These are phyloP conservation scores for Drosophila cognata DNA, from an alignment of 2,888 invertebrate genomes.

Conservation along the genomic window DNA sequence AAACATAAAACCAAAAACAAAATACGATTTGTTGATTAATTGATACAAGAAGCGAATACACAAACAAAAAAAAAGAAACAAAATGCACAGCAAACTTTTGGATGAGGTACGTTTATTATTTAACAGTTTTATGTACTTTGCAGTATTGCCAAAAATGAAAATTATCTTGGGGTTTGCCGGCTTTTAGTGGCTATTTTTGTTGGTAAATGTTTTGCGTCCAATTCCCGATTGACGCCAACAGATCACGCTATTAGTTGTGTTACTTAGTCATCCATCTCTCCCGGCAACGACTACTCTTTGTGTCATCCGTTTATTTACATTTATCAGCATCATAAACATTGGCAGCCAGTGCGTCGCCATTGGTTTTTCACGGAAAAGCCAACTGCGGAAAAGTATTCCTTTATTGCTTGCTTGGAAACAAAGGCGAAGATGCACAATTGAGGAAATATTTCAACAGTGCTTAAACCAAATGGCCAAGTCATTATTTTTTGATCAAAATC, in stretches of 20 bases:
- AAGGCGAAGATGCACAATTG: constrained; percentile 35
- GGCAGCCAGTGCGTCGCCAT: constrained; percentile 51
- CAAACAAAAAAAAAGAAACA: constrained; percentile 25
- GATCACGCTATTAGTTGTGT: constrained; percentile 21
- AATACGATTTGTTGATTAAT: constrained; percentile 45
- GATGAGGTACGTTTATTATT: constrained; percentile 76
- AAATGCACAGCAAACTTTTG: constrained; percentile 82
- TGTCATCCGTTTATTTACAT: constrained; percentile 71
- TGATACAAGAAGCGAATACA: constrained; percentile 19
- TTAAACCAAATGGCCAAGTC: constrained; percentile 8
- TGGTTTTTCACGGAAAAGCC: constrained; percentile 35
- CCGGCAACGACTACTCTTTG: constrained; percentile 7
- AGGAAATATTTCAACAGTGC: constrained; percentile 52
- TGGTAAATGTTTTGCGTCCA: constrained; percentile 42
- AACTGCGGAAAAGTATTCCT: constrained; percentile 54
- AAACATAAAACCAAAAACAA: constrained; percentile 25
- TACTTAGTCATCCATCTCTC: constrained; percentile 63
- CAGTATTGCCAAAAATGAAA: constrained; percentile 1
- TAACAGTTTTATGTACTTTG: constrained; percentile 17
- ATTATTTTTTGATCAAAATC: constrained; percentile 3
- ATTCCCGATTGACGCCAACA: constrained; percentile 38
- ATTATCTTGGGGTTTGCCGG: constrained; percentile 23
- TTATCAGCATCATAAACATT: constrained; percentile 57
- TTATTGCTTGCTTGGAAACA: constrained; percentile 43
- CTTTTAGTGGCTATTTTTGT: constrained; percentile 51